Evolutionary conservation across 2,797 vertebrate genomes (phyloP), one percentile per base, ranked within the genome.

Genomic region (Mastacembelus armatus): DNA sequence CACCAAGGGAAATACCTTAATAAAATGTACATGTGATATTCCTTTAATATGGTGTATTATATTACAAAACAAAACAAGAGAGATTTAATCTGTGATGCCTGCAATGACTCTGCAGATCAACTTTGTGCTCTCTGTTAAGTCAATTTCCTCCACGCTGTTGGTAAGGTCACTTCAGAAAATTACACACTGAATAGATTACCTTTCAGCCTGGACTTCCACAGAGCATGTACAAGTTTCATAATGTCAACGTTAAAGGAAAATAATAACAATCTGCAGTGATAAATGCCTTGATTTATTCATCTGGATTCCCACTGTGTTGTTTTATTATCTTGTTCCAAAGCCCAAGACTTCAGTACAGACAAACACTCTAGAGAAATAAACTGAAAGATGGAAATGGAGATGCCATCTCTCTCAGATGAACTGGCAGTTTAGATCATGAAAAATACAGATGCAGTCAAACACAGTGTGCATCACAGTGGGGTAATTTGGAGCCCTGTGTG

Each of bases 401-500:
- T 42, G 61, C 45, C 14, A 26, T 54, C 38, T 67, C 36, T 60
- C 32, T 60, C 35, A 40, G 38, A 65, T 27, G 32, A 77, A 63
- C 36, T 57, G 73, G 77, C 78, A 83, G 64, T 47, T 66, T 26
- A 63, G 77, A 71, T 80, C 71, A 66, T 79, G 74, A 68, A 74
- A 66, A 70, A 74, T 62, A 68, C 69, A 73, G 67, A 84, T 72
- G 64, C 67, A 74, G 60, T 75, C 60, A 62, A 36, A 81, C 59
- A 36, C 72, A 64, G 11, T 65, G 57, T 43, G 60, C 64, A 55
- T 72, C 66, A 47, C 78, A 66, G 76, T 59, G 73, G 80, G 78
- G 60, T 80, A 76, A 78, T 85, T 78, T 80, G 60, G 66, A 67
- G 69, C 78, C 32, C 81, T 43, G 74, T 55, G 66, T 81, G 83